phyloP scores from a whole-genome alignment of 2,113 vertebrate species.

The Salvator merianae region DNA sequence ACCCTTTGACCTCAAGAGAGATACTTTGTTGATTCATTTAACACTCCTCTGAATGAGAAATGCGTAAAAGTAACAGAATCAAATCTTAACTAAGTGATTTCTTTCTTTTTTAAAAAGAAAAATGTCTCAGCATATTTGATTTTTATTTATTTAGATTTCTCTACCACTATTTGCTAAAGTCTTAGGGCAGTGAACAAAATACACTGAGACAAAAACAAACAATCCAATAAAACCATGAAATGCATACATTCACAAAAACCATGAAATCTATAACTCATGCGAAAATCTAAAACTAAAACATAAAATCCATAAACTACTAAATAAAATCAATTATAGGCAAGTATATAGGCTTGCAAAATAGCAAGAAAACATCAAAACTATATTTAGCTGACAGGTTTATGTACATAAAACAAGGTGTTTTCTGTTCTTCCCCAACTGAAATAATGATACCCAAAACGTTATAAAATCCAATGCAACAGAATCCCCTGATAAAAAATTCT shows the following conservation, averaged over 20 bases:
- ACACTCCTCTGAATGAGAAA: neutral
- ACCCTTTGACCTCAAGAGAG: conserved; percentile 15
- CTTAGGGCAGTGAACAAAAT: too few relatives aligned
- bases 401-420: neutral
- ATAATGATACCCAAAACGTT: neutral
- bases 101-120: neutral
- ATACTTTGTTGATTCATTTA: conserved; percentile 41
- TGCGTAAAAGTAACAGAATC: neutral
- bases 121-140: neutral
- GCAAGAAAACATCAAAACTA: neutral
- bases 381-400: neutral
- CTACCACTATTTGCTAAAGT: too few relatives aligned
- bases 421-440: neutral
- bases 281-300: too few relatives aligned
- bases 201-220: too few relatives aligned
- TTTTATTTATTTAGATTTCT: too few relatives aligned
- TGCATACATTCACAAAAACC: too few relatives aligned
- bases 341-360: neutral
- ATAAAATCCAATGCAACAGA: neutral
- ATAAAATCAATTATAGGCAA: neutral
- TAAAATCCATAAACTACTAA: too few relatives aligned
- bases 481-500: conserved; percentile 14
- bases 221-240: too few relatives aligned
- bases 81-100: neutral
- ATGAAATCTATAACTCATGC: too few relatives aligned